Evolutionary conservation across 2,888 invertebrate genomes (phyloP), one percentile per base, ranked within the genome.

Genomic region (Coecobrya sp.): DNA sequence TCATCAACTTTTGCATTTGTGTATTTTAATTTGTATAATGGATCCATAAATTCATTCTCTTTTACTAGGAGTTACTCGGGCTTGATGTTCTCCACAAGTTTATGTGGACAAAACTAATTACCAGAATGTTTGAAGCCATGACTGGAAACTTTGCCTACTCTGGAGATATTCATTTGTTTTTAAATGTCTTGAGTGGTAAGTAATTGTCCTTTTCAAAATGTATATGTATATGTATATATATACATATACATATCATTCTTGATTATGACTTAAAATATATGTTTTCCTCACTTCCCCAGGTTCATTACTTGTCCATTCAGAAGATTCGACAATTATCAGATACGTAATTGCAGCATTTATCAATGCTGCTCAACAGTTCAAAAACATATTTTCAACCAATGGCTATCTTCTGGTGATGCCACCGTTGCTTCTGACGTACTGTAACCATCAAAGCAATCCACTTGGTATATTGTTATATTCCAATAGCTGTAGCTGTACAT

Each of bases 361-460:
- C 93, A 99, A 99, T 96, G 99, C 99, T 0, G 98, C 99, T 0
- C 98, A 98, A 95, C 99, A 99, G 96, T 99, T 99, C 96, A 99
- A 99, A 96, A 99, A 99, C 95, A 99, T 99, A 93, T 99, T 99
- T 96, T 99, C 99, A 0, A 98, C 98, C 13, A 99, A 99, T 95
- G 99, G 99, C 97, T 99, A 99, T 95, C 96, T 99, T 87, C 96
- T 99, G 95, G 99, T 99, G 94, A 99, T 99, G 98, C 99, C 99
- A 27, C 99, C 99, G 0, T 96, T 99, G 36, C 96, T 99, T 79
- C 98, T 99, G 96, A 98, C 99, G 88, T 99, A 99, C 96, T 99
- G 99, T 1, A 98, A 99, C 95, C 99, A 99, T 96, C 99, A 99
- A 96, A 99, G 99, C 0, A 99, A 99, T 96, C 98, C 95, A 27